Evolutionary conservation across 2,888 invertebrate genomes (phyloP).

Genomic region (Eumerus sabulonum): DNA sequence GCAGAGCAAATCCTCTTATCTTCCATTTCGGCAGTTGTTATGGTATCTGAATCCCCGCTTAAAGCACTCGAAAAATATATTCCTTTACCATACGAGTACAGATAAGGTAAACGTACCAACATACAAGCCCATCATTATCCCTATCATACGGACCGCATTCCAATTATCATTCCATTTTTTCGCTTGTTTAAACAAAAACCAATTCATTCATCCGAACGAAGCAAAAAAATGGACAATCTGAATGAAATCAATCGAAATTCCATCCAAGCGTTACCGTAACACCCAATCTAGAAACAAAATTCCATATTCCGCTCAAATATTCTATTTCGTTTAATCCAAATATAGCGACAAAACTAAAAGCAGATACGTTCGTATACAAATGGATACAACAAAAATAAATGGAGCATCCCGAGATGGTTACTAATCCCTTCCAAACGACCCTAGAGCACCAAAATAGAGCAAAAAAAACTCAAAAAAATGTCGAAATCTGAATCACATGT

Average conservation of each 20-base stretch:
- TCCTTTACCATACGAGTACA: too few relatives aligned
- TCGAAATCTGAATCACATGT: too few relatives aligned
- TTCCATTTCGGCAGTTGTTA: too few relatives aligned
- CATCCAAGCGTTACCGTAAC: conserved; percentile 3
- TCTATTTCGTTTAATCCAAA: conserved; percentile 56
- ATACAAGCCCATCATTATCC: too few relatives aligned
- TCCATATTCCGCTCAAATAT: conserved; percentile 51
- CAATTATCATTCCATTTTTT: too few relatives aligned
- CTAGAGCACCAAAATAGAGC: conserved; percentile 9
- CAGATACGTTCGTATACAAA: conserved; percentile 12
- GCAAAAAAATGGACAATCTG: background rate
- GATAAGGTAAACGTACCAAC: too few relatives aligned
- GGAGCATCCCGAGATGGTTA: conserved; percentile 61
- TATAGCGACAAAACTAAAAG: conserved; percentile 17
- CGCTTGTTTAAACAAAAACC: too few relatives aligned
- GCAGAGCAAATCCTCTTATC: too few relatives aligned
- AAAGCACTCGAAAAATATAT: too few relatives aligned
- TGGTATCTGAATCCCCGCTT: too few relatives aligned
- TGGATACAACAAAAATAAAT: conserved; percentile 46
- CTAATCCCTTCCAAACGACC: conserved; percentile 63
- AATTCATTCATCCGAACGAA: too few relatives aligned
- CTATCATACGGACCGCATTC: too few relatives aligned
- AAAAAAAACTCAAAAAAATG: conserved; percentile 10
- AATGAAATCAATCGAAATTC: conserved; percentile 29
- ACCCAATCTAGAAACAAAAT: conserved; percentile 38